Conservation (phyloP, 2,888 invertebrate genomes). For the Dorcus hopei region DNA sequence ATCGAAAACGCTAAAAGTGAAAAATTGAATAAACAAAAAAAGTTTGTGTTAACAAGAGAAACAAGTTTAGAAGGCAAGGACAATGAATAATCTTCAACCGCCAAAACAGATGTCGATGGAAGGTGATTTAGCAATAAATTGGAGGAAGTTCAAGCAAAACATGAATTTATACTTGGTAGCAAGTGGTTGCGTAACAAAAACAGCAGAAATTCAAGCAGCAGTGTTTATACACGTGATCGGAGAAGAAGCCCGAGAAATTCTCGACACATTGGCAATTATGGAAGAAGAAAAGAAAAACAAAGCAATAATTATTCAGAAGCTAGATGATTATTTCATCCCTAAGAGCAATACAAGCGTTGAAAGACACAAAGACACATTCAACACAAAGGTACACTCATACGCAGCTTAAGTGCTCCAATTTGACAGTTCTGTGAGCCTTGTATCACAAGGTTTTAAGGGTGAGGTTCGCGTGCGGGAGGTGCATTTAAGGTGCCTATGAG, state of each 20-base stretch:
- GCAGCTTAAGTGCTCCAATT: no score
- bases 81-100: no score
- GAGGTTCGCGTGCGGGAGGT: no score
- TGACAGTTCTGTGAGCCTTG: no score
- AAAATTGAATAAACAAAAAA: not conserved
- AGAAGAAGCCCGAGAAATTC: constrained; percentile 18
- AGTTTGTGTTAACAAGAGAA: constrained; percentile 17
- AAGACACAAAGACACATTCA: constrained; percentile 18
- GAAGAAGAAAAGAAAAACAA: constrained; percentile 11
- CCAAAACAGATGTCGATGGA: no score
- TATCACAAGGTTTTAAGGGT: no score
- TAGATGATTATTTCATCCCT: not conserved
- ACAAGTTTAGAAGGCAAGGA: no score
- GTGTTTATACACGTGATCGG: constrained; percentile 21
- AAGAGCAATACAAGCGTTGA: constrained; percentile 9
- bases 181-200: constrained; percentile 3
- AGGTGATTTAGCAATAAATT: constrained; percentile 21
- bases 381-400: constrained; percentile 10
- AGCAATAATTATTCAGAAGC: not conserved
- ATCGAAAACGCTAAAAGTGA: no score
- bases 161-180: constrained; percentile 1
- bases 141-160: constrained; percentile 15
- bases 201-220: constrained; percentile 16
- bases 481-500: no score
- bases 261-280: constrained; percentile 17